Evolutionary conservation across 2,113 vertebrate species (phyloP), one percentile per base, ranked within the genome.

Genomic region (Neolamprologus ventralis): DNA sequence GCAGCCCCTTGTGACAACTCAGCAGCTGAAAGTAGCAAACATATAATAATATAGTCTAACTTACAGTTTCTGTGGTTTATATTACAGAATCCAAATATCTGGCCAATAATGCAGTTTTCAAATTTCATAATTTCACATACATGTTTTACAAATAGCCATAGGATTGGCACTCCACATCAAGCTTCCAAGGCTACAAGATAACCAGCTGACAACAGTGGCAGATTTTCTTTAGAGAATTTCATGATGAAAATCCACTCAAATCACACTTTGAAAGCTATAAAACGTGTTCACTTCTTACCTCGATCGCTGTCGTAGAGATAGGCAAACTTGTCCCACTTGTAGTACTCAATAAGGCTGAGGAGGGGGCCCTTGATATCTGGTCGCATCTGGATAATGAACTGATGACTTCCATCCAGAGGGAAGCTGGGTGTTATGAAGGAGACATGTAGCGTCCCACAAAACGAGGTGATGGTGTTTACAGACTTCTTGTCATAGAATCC

Each of bases 401-500:
- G 98, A 93, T 99, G 98, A 1, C 96, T 98, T 84, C 98, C 98
- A 89, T 99, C 99, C 94, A 99, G 97, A 19, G 99, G 99, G 94
- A 99, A 99, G 95, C 99, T 99, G 81, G 99, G 99, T 7, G 99
- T 99, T 93, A 99, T 99, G 93, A 99, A 99, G 93, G 99, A 99
- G 87, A 99, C 98, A 6, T 99, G 99, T 78, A 99, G 98, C 3
- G 98, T 99, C 85, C 98, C 98, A 65, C 99, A 99, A 90, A 99
- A 99, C 0, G 99, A 99, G 16, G 99, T 99, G 95, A 99, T 99
- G 87, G 99, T 99, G 95, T 99, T 99, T 92, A 99, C 98, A 53
- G 98, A 99, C 96, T 99, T 99, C 97, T 99, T 99, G 96, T 99
- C 98, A 35, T 99, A 99, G 97, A 99, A 99, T 94, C 99, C 99